phyloP scores from a whole-genome alignment of 1,140 invertebrate genomes.

The Drosophila lini region DNA sequence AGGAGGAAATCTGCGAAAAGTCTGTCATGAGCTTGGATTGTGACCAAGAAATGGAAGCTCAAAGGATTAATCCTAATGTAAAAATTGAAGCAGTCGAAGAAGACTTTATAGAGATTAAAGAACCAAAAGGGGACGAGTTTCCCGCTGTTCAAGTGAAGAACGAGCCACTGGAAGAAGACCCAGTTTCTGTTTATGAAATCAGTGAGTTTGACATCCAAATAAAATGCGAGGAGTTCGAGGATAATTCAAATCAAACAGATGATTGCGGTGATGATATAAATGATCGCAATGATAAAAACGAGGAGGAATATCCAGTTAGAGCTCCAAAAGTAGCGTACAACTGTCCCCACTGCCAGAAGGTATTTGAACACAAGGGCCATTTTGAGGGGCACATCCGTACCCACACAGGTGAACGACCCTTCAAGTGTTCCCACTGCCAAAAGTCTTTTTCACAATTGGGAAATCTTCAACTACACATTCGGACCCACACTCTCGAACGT shows the following conservation, averaged over 20 bases:
- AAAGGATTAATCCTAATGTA: neutral
- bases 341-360: neutral
- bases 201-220: neutral
- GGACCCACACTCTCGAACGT: slow-evolving; percentile 2
- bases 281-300: neutral
- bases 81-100: neutral
- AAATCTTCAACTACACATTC: slow-evolving; percentile 7
- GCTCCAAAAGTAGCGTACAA: neutral
- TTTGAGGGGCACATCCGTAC: slow-evolving; percentile 1
- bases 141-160: slow-evolving; percentile 2
- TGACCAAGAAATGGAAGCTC: neutral
- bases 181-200: neutral
- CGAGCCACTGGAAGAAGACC: slow-evolving; percentile 10
- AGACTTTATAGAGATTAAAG: neutral
- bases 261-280: neutral
- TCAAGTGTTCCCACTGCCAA: slow-evolving; percentile 3
- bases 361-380: neutral
- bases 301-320: neutral
- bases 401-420: slow-evolving; percentile 7
- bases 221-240: slow-evolving; percentile 1
- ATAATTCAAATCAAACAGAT: slow-evolving; percentile 1
- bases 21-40: too few species aligned
- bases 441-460: neutral
- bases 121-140: neutral
- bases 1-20: neutral